Evolutionary conservation across 2,888 invertebrate species (phyloP), one percentile per base, ranked within the genome.

Genomic region (Brachypalpus laphriformis): DNA sequence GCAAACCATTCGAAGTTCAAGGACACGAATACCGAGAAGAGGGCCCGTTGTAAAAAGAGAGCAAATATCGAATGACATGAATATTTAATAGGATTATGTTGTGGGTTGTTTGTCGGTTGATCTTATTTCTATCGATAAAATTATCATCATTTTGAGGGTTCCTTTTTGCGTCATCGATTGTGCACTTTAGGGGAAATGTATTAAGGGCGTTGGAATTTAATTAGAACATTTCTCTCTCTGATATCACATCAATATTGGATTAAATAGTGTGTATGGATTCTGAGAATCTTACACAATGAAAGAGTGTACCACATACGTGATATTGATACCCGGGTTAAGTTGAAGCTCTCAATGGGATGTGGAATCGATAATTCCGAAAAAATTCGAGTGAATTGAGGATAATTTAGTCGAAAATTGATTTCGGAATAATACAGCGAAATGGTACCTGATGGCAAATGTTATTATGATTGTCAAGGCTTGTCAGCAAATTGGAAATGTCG

Each of bases 31-130:
- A n/a, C 14, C 25, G 1, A 42, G 14, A 28, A 5, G 9, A 16
- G 42, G 14, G n/a, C 22, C 37, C 20, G 18, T 56, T 59, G 11
- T 34, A 22, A 45, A 45, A 1, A 37, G 40, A 22, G 11, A 40
- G 18, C 14, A 59, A 59, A 59, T 40, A 59, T 22, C 59, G 42
- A 42, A 42, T 68, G 68, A 42, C 42, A 18, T 56, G 68, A 56
- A 68, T 54, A 40, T 56, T n/a, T 56, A 68, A 68, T 42, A 18
- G 56, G 56, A 68, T 68, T 68, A 68, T 42, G 42, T 42, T 42
- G 56, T 56, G 56, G 68, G 68, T 42, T 28, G 68, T 56, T 56
- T 54, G 18, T 20, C 42, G 54, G 25, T 40, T 56, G 56, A 68
- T 56, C 68, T 42, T 61, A 42, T 61, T 61, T 31, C n/a, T 42